Percentiles rank a stretch among this genome's conserved stretches.
Conservation (phyloP, 1,140 invertebrate genomes). For the Helicoverpa zea region DNA sequence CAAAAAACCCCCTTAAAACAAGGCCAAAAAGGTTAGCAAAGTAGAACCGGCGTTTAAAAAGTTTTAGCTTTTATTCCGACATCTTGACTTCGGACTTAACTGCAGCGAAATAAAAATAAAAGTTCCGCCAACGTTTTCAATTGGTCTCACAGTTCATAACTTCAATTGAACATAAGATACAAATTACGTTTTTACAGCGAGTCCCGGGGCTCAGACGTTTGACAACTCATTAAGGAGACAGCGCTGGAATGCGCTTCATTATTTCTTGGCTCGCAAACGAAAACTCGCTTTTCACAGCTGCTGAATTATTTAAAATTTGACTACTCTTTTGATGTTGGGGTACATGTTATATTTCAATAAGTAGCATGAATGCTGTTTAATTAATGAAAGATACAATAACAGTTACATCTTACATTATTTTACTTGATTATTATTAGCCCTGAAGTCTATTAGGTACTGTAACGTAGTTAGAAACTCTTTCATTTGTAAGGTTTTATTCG, state of each 20-base stretch:
- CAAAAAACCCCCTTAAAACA: constrained; percentile 1
- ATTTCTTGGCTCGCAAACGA: constrained; percentile 62
- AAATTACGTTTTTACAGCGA: constrained; percentile 42
- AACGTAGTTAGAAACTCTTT: too few species aligned
- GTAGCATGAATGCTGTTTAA: neutral
- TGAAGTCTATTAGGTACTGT: too few species aligned
- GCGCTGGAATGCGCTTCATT: constrained; percentile 63
- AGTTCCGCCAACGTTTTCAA: constrained; percentile 1
- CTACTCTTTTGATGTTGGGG: constrained; percentile 14
- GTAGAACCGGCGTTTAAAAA: constrained; percentile 11
- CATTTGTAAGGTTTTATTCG: too few species aligned
- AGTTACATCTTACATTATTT: neutral
- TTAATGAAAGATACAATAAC: neutral
- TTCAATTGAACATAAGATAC: constrained; percentile 33
- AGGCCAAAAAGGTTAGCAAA: neutral
- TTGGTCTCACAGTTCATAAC: constrained; percentile 23
- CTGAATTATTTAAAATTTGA: constrained; percentile 33
- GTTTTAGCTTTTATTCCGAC: neutral
- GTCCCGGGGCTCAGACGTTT: constrained; percentile 56
- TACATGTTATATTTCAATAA: neutral
- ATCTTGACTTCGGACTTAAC: neutral
- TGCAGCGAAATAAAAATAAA: neutral
- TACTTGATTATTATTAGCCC: too few species aligned
- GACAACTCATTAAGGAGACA: constrained; percentile 65
- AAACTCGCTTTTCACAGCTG: constrained; percentile 34